phyloP scores from a whole-genome alignment of 2,797 vertebrate genomes.

The Erethizon dorsatum region DNA sequence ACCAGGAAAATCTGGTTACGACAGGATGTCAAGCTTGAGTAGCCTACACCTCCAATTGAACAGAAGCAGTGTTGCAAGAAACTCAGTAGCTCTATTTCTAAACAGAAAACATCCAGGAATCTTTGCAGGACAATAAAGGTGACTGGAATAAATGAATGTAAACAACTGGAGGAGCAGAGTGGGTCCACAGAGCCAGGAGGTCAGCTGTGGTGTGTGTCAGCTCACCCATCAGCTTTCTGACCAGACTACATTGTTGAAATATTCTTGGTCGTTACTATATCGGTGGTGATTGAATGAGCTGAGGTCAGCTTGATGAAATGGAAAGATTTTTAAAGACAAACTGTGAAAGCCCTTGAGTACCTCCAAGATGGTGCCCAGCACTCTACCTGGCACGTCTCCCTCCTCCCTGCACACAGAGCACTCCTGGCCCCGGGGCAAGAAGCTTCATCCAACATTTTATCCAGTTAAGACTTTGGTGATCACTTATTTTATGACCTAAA shows the following conservation, averaged over 20 bases:
- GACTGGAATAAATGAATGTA: neutral
- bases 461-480: neutral
- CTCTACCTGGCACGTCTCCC: neutral
- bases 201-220: neutral
- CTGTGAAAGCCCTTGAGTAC: neutral
- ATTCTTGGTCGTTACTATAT: neutral
- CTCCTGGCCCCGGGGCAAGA: neutral
- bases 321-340: neutral
- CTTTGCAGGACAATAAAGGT: neutral
- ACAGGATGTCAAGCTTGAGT: neutral
- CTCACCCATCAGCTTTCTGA: neutral
- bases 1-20: neutral
- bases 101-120: slow-evolving; percentile 42
- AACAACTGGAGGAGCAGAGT: neutral
- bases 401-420: accelerated
- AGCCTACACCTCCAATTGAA: neutral
- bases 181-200: neutral
- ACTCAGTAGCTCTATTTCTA: neutral
- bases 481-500: slow-evolving; percentile 1
- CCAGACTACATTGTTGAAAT: neutral
- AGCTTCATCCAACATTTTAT: neutral
- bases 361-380: neutral
- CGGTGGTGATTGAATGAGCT: neutral
- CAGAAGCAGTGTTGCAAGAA: neutral
- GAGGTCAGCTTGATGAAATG: neutral